Base-by-base conservation (phyloP, 2,888 invertebrate genomes). In the Drosophila formosana region DNA sequence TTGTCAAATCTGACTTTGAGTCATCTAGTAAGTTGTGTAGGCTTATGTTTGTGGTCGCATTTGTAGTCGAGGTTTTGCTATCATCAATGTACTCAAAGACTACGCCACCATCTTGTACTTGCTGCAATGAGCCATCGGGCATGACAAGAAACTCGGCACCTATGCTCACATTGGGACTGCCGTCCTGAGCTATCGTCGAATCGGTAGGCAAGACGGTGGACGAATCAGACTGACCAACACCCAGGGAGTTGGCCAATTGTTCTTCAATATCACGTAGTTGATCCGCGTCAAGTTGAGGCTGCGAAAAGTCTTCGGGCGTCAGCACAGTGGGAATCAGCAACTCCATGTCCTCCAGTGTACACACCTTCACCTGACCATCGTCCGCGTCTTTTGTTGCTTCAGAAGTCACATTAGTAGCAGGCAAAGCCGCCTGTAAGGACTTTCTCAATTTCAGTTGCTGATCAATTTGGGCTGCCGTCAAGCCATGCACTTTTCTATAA, bases 11-110 rank as follows among this genome's bases (percentile, higher is more conserved):
- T 46, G 64, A 5, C 47, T 66, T 76, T 0, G 70, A 58, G 25
- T 66, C 75, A 8, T 55, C 45, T 6, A 88, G 64, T 4, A 88
- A 58, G 28, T 47, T 73, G 6, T 86, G 72, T 8, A 88, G 43
- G 3, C 26, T 71, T 18, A 75, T 30, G 47, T 80, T 80, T 23
- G 50, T 13, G 9, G 66, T 4, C 11, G 47, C 2, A 3, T 41
- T 50, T 9, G 13, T 28, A 28, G 11, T 4, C 18, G 34, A 4
- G 26, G 7, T 65, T 39, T 76, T 72, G 47, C 73, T 75, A 46
- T 87, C 81, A 66, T 91, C 87, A 26, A 91, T 91, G 25, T 91
- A 91, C 32, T 91, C 91, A 41, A 91, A 89, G 3, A 91, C 89
- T 32, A 91, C 90, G 26, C 88, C 80, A 25, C 72, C 83, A 51